Base-by-base conservation (phyloP, 1,140 invertebrate genomes). In the Sarcophaga peregrina region DNA sequence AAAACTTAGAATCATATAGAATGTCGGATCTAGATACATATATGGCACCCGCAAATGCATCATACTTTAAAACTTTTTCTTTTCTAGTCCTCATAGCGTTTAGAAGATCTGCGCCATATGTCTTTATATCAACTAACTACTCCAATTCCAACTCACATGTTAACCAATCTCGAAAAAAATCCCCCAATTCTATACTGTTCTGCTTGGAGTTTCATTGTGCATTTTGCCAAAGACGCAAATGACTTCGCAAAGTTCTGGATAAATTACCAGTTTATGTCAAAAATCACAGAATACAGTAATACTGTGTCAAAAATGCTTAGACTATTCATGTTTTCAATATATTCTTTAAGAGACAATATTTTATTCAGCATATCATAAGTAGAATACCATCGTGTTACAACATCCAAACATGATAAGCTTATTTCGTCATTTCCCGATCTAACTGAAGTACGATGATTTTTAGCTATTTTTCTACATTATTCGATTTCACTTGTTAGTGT, bases 121-220 rank as follows among this genome's bases (percentile, higher is more conserved):
- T n/a, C n/a, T n/a, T n/a, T n/a, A n/a, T n/a, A n/a, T n/a, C n/a
- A n/a, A n/a, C n/a, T n/a, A n/a, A n/a, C n/a, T n/a, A n/a, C 13
- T 58, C 54, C 13, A 58, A 15, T 15, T 58, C 54, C 13, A 58
- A 9, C 13, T 81, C 78, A 45, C 78, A 81, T 11, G 15, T 54
- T 9, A 81, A 5, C 78, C 78, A 81, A 58, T 81, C 78, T 81
- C 78, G n/a, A 58, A 20, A 81, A 81, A 81, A 81, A 58, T 81
- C 78, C 15, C 48, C 78, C n/a, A 81, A 17, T n/a, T 11, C 54
- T 20, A 45, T 81, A 81, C 20, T 81, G 48, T 45, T n/a, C n/a
- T 47, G 7, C n/a, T 78, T 78, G 75, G 4, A 78, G n/a, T 48
- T 78, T 47, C 8, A 6, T 78, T 46, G 37, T 48, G 75, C 75